These are phyloP conservation scores for Leptinotarsa defecta DNA, from an alignment of 1,140 invertebrate genomes.

Conservation along the genomic window DNA sequence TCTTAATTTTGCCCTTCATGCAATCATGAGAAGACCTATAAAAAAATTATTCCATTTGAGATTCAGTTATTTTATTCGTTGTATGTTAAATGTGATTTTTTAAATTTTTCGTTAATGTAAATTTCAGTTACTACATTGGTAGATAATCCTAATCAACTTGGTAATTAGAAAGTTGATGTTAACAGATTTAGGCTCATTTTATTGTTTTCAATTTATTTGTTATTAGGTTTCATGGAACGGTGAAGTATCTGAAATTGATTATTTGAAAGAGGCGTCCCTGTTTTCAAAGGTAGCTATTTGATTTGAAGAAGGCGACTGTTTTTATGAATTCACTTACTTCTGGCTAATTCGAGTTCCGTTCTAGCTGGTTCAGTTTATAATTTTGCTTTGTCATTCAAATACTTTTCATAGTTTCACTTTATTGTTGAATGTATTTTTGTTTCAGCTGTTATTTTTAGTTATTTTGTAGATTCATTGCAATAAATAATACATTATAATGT, in stretches of 20 bases:
- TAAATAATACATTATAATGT: constrained; percentile 20
- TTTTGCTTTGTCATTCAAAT: constrained; percentile 4
- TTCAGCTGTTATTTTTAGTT: constrained; percentile 23
- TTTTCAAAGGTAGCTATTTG: background rate
- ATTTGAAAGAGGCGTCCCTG: background rate
- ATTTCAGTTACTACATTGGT: too few species aligned
- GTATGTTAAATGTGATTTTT: too few species aligned
- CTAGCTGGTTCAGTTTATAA: background rate
- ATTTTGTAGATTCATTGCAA: constrained; percentile 19
- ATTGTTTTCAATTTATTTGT: too few species aligned
- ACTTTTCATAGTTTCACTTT: constrained; percentile 15
- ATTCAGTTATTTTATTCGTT: too few species aligned
- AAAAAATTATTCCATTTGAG: too few species aligned
- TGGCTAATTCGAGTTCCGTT: background rate
- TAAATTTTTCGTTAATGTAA: too few species aligned
- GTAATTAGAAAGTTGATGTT: too few species aligned
- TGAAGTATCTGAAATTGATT: background rate
- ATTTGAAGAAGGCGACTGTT: background rate
- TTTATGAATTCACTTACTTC: too few species aligned
- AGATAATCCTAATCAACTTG: too few species aligned
- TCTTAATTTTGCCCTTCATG: background rate
- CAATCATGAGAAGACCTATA: background rate
- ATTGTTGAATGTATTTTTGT: constrained; percentile 22
- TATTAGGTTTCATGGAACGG: background rate
- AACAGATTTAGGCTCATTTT: too few species aligned